These are phyloP conservation scores for Rhadina sibilatrix DNA, from an alignment of 2,113 vertebrate genomes.

Conservation along the genomic window DNA sequence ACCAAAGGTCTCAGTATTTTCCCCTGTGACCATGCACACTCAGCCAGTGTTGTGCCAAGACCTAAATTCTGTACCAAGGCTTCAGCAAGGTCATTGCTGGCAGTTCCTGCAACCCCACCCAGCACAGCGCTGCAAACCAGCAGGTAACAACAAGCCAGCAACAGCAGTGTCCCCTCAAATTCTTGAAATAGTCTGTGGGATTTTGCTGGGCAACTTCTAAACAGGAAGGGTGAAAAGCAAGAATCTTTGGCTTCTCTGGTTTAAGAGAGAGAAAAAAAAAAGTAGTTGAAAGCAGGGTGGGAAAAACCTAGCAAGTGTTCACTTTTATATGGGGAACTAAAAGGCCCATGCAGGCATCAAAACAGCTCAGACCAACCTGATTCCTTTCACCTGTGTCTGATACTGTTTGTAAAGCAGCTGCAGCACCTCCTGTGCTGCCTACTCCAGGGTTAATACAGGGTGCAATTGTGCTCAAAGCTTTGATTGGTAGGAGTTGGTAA, in stretches of 20 bases:
- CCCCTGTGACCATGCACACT: neutral
- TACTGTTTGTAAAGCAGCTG: neutral
- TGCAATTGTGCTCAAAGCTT: neutral
- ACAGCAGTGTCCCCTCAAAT: neutral
- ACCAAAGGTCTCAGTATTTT: neutral
- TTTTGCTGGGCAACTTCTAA: neutral
- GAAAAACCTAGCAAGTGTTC: neutral
- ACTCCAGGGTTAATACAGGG: neutral
- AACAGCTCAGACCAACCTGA: neutral
- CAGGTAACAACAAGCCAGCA: neutral
- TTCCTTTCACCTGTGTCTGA: neutral
- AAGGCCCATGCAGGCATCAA: neutral
- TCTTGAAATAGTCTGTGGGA: neutral
- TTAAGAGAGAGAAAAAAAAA: neutral
- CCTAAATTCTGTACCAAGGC: neutral
- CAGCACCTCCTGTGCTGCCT: neutral
- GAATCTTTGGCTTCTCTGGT: neutral
- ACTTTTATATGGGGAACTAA: neutral
- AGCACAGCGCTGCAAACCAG: neutral
- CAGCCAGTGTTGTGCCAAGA: neutral
- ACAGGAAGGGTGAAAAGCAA: neutral
- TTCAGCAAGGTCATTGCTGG: neutral
- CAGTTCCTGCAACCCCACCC: neutral
- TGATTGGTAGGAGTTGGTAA: neutral
- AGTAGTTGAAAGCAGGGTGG: neutral